A percentile compares a stretch with the other conserved stretches of the same genome.
phyloP scores from a whole-genome alignment of 64 coral and sea anemone species.

The Platygyra sinensis region DNA sequence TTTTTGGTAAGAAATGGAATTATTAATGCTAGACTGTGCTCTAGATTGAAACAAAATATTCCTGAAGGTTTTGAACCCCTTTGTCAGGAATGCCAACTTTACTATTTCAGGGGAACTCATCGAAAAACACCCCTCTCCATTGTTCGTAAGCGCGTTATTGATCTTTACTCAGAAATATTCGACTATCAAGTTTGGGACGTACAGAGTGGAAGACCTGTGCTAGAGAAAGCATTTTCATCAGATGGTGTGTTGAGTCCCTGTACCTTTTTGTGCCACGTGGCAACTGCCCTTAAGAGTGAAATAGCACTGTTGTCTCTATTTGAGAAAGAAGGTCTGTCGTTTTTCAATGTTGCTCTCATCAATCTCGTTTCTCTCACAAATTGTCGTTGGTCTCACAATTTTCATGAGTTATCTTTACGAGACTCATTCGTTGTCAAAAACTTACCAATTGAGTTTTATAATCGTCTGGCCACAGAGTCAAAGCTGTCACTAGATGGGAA shows the following conservation, averaged over 20 bases:
- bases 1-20: background rate
- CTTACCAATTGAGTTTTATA: background rate
- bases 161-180: constrained; percentile 18
- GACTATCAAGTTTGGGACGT: constrained; percentile 28
- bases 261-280: background rate
- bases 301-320: no score
- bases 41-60: no score
- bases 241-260: background rate
- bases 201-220: constrained; percentile 19
- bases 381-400: background rate
- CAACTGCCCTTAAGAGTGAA: background rate
- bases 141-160: background rate
- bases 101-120: no score
- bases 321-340: no score
- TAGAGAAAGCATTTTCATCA: background rate
- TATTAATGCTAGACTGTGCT: background rate
- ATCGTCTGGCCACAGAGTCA: background rate
- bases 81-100: background rate
- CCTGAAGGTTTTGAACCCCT: no score
- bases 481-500: background rate
- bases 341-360: no score
- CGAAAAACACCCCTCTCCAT: no score
- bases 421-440: background rate
- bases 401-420: background rate
- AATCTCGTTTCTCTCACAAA: no score